Percentiles rank a stretch among this genome's conserved stretches.
These are phyloP conservation scores for Lucinisca nassula DNA, from an alignment of 2,888 invertebrate genomes.

Conservation along the genomic window DNA sequence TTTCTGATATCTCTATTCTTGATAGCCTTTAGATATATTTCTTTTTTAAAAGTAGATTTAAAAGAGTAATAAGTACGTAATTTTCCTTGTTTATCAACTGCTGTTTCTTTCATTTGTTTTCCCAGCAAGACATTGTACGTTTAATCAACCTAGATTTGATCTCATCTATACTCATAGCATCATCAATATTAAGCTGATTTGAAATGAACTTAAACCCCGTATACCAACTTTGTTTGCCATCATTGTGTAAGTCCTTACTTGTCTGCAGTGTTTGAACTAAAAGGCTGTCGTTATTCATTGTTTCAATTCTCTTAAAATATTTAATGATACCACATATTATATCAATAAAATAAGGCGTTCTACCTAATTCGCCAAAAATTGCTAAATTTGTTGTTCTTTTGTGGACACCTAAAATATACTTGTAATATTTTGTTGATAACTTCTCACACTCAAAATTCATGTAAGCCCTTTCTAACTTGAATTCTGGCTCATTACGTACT, in stretches of 20 bases:
- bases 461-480: neutral
- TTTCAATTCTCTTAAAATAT: neutral
- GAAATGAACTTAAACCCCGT: neutral
- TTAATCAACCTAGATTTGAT: too few relatives aligned
- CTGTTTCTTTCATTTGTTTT: neutral
- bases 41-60: neutral
- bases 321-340: neutral
- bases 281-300: neutral
- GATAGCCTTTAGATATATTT: neutral
- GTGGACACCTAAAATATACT: neutral
- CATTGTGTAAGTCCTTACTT: neutral
- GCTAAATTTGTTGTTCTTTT: neutral
- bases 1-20: neutral
- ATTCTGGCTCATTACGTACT: neutral
- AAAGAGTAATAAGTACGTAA: conserved; percentile 3
- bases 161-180: too few relatives aligned
- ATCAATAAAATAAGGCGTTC: neutral
- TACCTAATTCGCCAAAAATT: neutral
- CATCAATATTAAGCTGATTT: neutral
- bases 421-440: neutral
- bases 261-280: too few relatives aligned
- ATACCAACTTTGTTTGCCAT: neutral
- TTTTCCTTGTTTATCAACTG: neutral
- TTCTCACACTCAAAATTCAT: neutral
- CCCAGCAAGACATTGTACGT: neutral